Conservation (phyloP, 2,113 vertebrate species). For the Antennarius striatus region DNA sequence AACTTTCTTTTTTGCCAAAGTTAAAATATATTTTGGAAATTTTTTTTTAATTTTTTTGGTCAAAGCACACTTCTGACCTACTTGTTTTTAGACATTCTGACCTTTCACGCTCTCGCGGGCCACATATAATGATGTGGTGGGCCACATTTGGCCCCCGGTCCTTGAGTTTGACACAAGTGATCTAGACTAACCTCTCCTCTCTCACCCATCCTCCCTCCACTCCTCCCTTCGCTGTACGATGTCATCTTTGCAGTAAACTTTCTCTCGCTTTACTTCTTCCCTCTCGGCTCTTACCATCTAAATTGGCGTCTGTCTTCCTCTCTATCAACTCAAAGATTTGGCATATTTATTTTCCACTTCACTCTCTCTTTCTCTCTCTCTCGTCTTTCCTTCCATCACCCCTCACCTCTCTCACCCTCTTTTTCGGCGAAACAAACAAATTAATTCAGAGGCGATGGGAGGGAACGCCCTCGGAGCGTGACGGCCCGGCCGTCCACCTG, state of each 20-base stretch:
- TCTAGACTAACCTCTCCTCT: constrained; percentile 1
- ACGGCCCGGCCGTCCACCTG: constrained; percentile 22
- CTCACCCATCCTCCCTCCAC: constrained; percentile 8
- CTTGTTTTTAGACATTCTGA: no score
- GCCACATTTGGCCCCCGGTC: no score
- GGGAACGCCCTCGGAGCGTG: constrained; percentile 39
- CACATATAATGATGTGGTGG: no score
- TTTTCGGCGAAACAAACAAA: constrained; percentile 60
- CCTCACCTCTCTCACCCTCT: not conserved
- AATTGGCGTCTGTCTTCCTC: constrained; percentile 43
- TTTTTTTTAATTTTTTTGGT: constrained; percentile 7
- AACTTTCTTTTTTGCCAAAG: no score
- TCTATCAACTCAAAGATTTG: constrained; percentile 10
- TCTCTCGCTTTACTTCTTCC: constrained; percentile 3
- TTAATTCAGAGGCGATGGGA: constrained; percentile 38
- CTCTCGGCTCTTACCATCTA: constrained; percentile 29
- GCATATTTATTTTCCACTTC: constrained; percentile 26
- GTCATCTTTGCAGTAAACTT: constrained; percentile 25
- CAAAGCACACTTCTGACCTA: constrained; percentile 40
- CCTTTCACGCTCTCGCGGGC: no score
- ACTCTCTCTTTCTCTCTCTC: constrained; percentile 12
- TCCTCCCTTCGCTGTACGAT: not conserved
- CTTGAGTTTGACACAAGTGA: no score
- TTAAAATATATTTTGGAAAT: not conserved
- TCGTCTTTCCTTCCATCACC: not conserved